These are phyloP conservation scores for Trichomalopsis sarcophagae DNA, from an alignment of 1,140 invertebrate species.

Conservation along the genomic window DNA sequence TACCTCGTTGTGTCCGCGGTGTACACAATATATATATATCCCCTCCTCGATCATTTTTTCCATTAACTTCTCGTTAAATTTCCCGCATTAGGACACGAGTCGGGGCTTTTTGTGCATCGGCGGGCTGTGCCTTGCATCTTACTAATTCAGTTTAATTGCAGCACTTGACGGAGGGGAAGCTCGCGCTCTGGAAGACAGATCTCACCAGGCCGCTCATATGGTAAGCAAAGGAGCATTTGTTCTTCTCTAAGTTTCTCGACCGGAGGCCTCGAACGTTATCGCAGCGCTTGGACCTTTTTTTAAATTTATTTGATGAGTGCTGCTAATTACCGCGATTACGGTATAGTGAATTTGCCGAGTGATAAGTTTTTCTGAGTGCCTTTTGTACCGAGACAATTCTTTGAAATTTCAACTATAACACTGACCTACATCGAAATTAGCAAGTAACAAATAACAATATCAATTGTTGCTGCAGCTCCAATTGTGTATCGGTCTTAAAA, in stretches of 20 bases:
- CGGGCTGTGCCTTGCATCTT: slow-evolving; percentile 36
- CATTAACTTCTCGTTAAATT: slow-evolving; percentile 13
- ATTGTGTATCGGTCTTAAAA: too few relatives aligned
- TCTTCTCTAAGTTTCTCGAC: neutral
- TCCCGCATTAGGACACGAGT: neutral
- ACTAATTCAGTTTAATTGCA: slow-evolving; percentile 71
- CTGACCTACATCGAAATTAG: too few relatives aligned
- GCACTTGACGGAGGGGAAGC: slow-evolving; percentile 73
- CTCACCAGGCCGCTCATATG: slow-evolving; percentile 67
- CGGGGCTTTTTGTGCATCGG: slow-evolving; percentile 36
- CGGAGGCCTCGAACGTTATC: neutral
- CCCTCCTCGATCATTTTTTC: neutral
- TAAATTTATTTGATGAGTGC: neutral
- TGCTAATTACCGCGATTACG: too few relatives aligned
- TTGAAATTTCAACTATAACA: too few relatives aligned
- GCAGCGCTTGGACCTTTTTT: neutral
- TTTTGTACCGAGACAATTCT: too few relatives aligned
- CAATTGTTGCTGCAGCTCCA: too few relatives aligned
- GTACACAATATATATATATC: neutral
- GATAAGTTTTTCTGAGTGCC: too few relatives aligned
- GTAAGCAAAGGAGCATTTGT: slow-evolving; percentile 57
- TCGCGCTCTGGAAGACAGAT: slow-evolving; percentile 72
- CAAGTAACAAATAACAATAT: too few relatives aligned
- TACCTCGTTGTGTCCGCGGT: neutral
- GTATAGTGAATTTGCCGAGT: too few relatives aligned